Evolutionary conservation across 2,888 invertebrate species (phyloP).

Genomic region (Metalampra italica): DNA sequence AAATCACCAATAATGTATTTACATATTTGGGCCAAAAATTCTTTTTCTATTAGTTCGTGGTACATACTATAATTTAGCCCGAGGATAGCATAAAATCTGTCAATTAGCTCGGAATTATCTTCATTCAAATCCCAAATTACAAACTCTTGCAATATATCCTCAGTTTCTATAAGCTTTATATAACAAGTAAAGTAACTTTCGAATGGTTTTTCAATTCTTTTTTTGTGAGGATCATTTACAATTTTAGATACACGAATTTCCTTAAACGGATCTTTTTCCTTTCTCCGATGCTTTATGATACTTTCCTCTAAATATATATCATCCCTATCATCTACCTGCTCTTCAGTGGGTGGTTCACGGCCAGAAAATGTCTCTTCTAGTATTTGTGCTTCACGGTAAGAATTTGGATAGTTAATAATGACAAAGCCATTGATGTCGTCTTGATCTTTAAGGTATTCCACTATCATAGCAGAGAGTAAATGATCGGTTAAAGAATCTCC

Average conservation of each 20-base stretch:
- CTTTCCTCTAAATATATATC: conserved; percentile 64
- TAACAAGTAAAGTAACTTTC: conserved; percentile 79
- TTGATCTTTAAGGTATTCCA: conserved; percentile 78
- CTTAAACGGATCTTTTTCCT: conserved; percentile 53
- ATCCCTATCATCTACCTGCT: conserved; percentile 48
- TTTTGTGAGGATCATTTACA: conserved; percentile 70
- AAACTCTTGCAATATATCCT: conserved; percentile 58
- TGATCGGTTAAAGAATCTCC: conserved; percentile 77
- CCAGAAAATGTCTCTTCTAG: conserved; percentile 80
- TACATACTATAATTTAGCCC: conserved; percentile 80
- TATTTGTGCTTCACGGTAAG: conserved; percentile 75
- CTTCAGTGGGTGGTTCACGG: conserved; percentile 58
- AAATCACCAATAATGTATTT: conserved; percentile 68
- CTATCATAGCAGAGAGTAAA: conserved; percentile 76
- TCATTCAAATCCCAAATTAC: conserved; percentile 60
- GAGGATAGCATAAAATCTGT: conserved; percentile 77
- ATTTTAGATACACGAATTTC: conserved; percentile 66
- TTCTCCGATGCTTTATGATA: conserved; percentile 52
- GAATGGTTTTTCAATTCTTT: conserved; percentile 45
- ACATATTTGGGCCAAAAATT: conserved; percentile 70
- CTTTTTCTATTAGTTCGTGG: conserved; percentile 75
- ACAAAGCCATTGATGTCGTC: conserved; percentile 77
- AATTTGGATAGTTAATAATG: conserved; percentile 81
- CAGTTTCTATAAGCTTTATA: conserved; percentile 65
- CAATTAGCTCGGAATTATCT: conserved; percentile 70